phyloP scores from a whole-genome alignment of 1,140 invertebrate species.

The Nylanderia fulva region DNA sequence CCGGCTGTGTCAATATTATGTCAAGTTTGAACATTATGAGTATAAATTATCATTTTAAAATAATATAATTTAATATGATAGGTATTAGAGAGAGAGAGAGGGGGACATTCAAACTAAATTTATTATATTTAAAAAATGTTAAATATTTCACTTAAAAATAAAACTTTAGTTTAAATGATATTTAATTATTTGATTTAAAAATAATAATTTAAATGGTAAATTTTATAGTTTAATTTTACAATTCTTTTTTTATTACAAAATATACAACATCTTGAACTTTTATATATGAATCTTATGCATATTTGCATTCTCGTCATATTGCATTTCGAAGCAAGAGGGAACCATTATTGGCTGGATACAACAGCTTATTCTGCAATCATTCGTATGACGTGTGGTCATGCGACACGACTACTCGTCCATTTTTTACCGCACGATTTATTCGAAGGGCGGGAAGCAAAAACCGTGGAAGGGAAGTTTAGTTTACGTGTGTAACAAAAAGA shows the following conservation, averaged over 20 bases:
- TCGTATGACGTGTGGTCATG: conserved; percentile 53
- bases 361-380: conserved; percentile 47
- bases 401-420: conserved; percentile 57
- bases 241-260: not conserved
- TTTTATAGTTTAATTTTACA: not conserved
- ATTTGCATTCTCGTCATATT: not conserved
- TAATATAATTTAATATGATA: not conserved
- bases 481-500: conserved; percentile 3
- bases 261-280: not conserved
- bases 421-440: conserved; percentile 58
- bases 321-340: not conserved
- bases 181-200: not conserved
- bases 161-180: not conserved
- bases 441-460: conserved; percentile 33
- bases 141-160: not conserved
- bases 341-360: conserved; percentile 15
- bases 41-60: not conserved
- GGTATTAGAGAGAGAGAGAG: not conserved
- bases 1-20: not conserved
- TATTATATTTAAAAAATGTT: not conserved
- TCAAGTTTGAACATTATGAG: not conserved
- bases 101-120: not conserved
- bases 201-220: not conserved
- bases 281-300: not conserved
- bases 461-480: conserved; percentile 48